Evolutionary conservation across 2,888 invertebrate species (phyloP), one percentile per base, ranked within the genome.

Genomic region (Phorcus lineatus): DNA sequence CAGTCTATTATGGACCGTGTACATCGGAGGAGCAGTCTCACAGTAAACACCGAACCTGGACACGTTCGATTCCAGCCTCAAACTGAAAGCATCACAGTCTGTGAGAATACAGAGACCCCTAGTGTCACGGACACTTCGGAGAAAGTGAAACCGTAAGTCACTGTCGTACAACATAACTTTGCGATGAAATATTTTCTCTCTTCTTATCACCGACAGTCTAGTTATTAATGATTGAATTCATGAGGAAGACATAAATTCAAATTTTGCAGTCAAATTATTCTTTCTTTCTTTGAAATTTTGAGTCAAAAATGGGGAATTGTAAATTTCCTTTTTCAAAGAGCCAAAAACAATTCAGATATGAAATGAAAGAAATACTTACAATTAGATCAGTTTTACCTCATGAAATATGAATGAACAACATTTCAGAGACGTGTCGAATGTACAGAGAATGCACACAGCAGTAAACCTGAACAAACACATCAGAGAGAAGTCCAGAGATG

Each of bases 391-490:
- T 31, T 19, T 7, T 75, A 28, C 52, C 36, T 19, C 22, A 0
- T 47, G 24, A 52, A 17, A 11, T 67, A 13, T 28, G 4, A n/a
- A 36, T 19, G 24, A 1, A 13, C 7, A 28, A 24, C 16, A 13
- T 84, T 83, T 7, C 84, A 92, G 92, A 31, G 91, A 92, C 80
- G 97, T 97, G 94, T 96, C 96, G 86, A 98, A 98, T 91, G 98
- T 99, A 78, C 96, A 98, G 88, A 96, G 99, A 91, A 99, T 99
- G 99, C 98, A 99, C 94, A 99, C 99, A 77, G 99, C 99, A 84
- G 97, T 99, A 86, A 97, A 98, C 94, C 95, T 99, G 91, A 99
- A 99, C 94, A 98, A 98, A 94, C 97, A 97, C 91, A 98, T 99
- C 94, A 96, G 97, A 89, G 96, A 97, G 93, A 96, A 97, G 94